Evolutionary conservation across 2,113 vertebrate species (phyloP).

Genomic region (Peromyscus polionotus): DNA sequence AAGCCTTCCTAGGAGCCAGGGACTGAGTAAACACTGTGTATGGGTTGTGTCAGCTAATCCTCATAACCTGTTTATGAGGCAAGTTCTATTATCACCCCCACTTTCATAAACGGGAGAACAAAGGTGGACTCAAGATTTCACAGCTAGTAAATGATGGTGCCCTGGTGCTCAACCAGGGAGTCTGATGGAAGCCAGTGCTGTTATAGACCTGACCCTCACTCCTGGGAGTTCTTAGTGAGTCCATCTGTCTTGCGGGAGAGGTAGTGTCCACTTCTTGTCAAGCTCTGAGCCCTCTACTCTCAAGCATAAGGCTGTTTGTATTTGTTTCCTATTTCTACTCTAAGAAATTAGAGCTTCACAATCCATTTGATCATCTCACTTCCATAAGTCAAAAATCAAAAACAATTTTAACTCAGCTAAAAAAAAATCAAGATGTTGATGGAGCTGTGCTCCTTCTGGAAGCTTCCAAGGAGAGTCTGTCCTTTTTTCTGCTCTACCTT

Average conservation of each 20-base stretch:
- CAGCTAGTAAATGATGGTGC: background rate
- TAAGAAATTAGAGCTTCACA: background rate
- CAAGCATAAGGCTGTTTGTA: background rate
- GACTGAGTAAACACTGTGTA: background rate
- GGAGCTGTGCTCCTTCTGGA: background rate
- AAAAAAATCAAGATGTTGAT: background rate
- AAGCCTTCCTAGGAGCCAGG: background rate
- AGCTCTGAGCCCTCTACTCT: background rate
- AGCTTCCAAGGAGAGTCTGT: background rate
- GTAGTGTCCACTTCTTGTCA: too few species aligned
- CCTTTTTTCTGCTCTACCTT: background rate
- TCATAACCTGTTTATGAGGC: background rate
- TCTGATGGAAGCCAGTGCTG: background rate
- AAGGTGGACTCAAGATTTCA: background rate
- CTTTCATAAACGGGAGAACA: conserved; percentile 28
- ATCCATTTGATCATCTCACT: background rate
- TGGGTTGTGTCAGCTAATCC: background rate
- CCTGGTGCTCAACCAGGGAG: background rate
- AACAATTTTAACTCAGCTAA: background rate
- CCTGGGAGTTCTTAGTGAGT: background rate
- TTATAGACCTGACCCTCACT: accelerated
- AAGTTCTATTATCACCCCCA: background rate
- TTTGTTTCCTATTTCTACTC: background rate
- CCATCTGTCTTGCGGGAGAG: background rate
- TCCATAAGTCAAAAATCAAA: background rate